phyloP scores from a whole-genome alignment of 2,797 vertebrate genomes.

The Cynodonichthys magdalenae region DNA sequence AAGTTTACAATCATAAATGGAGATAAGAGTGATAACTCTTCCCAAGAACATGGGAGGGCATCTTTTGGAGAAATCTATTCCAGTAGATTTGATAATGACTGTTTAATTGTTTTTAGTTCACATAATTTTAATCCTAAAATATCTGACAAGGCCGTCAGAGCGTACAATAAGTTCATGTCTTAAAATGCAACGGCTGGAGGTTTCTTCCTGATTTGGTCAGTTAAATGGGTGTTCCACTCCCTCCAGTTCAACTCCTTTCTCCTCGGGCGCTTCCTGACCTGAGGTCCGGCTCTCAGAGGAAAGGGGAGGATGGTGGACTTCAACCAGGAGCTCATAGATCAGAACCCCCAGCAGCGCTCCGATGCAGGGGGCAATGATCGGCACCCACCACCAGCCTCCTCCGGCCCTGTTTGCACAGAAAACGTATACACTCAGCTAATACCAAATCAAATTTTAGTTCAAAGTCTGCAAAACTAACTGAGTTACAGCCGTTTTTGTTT shows the following conservation, averaged over 20 bases:
- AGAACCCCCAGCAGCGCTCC: conserved; percentile 86
- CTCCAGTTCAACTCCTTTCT: conserved; percentile 23
- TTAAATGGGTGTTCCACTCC: conserved; percentile 20
- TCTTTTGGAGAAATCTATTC: too few relatives aligned
- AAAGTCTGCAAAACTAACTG: too few relatives aligned
- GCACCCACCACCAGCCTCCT: conserved; percentile 91
- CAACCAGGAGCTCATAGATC: conserved; percentile 84
- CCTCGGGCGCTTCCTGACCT: conserved; percentile 25
- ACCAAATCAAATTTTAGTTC: too few relatives aligned
- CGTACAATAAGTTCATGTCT: too few relatives aligned
- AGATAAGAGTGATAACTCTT: background rate
- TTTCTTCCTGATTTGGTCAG: background rate
- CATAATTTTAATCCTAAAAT: too few relatives aligned
- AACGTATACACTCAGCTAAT: background rate
- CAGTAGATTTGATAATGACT: too few relatives aligned
- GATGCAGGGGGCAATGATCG: conserved; percentile 82
- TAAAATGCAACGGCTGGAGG: too few relatives aligned
- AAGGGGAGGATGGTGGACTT: conserved; percentile 70
- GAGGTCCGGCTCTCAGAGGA: conserved; percentile 27
- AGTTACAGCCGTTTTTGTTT: too few relatives aligned
- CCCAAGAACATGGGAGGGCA: too few relatives aligned
- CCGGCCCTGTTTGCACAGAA: conserved; percentile 74
- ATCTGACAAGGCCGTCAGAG: too few relatives aligned
- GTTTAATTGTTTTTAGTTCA: too few relatives aligned
- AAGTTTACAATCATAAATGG: background rate